Percentiles rank a stretch among this genome's conserved stretches.
Evolutionary conservation across 2,888 invertebrate genomes (phyloP).

Genomic region (Calliopum simillimum): DNA sequence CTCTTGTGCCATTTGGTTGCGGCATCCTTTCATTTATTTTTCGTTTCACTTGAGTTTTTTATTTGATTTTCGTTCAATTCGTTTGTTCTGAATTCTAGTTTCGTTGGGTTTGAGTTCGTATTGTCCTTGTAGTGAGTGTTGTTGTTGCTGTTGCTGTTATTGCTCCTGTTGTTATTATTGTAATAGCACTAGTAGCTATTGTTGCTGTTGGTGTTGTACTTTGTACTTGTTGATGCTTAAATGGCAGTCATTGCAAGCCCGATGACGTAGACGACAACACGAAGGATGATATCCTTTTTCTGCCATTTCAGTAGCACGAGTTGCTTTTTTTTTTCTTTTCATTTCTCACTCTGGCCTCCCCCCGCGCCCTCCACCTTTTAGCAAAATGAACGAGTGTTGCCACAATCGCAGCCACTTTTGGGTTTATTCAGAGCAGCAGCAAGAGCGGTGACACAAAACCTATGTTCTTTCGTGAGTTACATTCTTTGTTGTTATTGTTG

Average conservation of each 20-base stretch:
- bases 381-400: background rate
- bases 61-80: slow-evolving; percentile 25
- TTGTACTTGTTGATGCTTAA: slow-evolving; percentile 8
- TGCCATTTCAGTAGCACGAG: slow-evolving; percentile 4
- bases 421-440: background rate
- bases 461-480: too few relatives aligned
- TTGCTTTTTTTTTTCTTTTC: slow-evolving; percentile 14
- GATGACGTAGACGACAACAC: slow-evolving; percentile 21
- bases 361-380: background rate
- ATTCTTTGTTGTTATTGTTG: too few relatives aligned
- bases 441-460: background rate
- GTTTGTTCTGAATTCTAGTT: slow-evolving; percentile 19
- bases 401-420: slow-evolving; percentile 7
- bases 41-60: background rate
- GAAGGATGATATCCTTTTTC: slow-evolving; percentile 9
- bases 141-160: background rate
- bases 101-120: slow-evolving; percentile 2
- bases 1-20: slow-evolving; percentile 20
- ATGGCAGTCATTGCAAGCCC: slow-evolving; percentile 9
- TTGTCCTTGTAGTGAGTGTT: too few relatives aligned
- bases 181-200: background rate
- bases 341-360: too few relatives aligned
- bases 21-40: background rate
- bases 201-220: background rate
- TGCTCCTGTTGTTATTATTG: background rate